Conservation (phyloP, 2,113 vertebrate genomes). For the Lampris megalopsis region DNA sequence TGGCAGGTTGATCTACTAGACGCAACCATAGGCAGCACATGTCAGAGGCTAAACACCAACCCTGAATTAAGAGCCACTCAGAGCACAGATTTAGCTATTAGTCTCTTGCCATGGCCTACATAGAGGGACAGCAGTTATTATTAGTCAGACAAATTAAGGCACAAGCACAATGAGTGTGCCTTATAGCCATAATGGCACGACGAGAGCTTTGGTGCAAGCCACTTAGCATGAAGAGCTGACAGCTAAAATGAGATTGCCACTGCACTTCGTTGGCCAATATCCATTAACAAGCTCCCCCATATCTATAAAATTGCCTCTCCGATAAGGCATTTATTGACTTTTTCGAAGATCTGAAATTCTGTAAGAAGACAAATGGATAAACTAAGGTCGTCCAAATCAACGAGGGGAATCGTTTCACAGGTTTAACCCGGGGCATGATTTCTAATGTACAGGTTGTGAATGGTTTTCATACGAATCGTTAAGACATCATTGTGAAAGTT, state of each 20-base stretch:
- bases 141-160: slow-evolving; percentile 42
- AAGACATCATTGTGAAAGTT: too few species aligned
- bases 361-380: too few species aligned
- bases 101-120: slow-evolving; percentile 51
- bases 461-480: too few species aligned
- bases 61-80: slow-evolving; percentile 35
- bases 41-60: slow-evolving; percentile 38
- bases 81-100: slow-evolving; percentile 56
- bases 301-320: too few species aligned
- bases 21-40: neutral
- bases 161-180: slow-evolving; percentile 34
- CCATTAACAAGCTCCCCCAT: too few species aligned
- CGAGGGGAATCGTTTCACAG: too few species aligned
- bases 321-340: too few species aligned
- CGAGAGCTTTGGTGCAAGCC: slow-evolving; percentile 52
- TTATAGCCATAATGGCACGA: slow-evolving; percentile 26
- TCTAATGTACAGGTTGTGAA: too few species aligned
- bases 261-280: neutral
- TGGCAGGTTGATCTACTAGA: slow-evolving; percentile 35
- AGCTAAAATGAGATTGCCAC: slow-evolving; percentile 25
- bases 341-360: too few species aligned
- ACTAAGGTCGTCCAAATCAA: too few species aligned
- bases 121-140: slow-evolving; percentile 15
- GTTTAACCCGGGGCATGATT: too few species aligned
- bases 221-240: slow-evolving; percentile 5